Evolutionary conservation across 2,797 vertebrate species (phyloP), one percentile per base, ranked within the genome.

Genomic region (Staurois parvus): DNA sequence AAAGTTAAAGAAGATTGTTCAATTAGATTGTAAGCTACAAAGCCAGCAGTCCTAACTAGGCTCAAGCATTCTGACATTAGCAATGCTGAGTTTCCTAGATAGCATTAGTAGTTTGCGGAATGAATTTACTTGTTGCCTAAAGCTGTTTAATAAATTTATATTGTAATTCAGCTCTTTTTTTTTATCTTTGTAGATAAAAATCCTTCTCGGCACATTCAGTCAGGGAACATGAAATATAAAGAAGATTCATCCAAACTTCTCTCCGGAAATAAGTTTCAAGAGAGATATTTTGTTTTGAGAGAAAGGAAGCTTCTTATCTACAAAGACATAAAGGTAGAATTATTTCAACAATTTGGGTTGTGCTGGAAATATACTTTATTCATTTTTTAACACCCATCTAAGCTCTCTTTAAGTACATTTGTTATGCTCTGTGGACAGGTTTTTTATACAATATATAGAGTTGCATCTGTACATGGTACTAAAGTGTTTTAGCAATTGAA

Each of bases 201-300:
- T 52, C 42, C 59, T 62, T 81, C 67, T 30, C 73, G 89, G 45
- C 73, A 78, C 37, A 59, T 94, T 76, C 97, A 95, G 94, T 94
- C 95, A n/a, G 94, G 96, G 56, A 90, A 91, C 84, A 88, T 99
- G 83, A 99, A 97, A 93, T 96, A 94, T 92, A 98, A 92, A 87
- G 98, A 98, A 67, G 96, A 97, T 34, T 96, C 96, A 67, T 95
- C 93, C 88, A 99, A 98, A 92, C 93, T 98, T 68, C 93, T 99
- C 48, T 96, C 95, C 0, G 97, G 96, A 81, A 96, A 96, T 91
- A 99, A 96, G 89, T 99, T 99, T 94, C 97, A 98, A 90, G 98
- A 99, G 34, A 96, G 96, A 84, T 97, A 97, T 56, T 94, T 96
- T 52, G 93, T 95, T 37, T 94, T 99, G 29, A 92, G 48, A 68